Percentiles rank a stretch among this genome's conserved stretches.
Evolutionary conservation across 37 sponge, comb jelly and placozoan species (phyloP).

Genomic region (Diacarnus erythraeanus): DNA sequence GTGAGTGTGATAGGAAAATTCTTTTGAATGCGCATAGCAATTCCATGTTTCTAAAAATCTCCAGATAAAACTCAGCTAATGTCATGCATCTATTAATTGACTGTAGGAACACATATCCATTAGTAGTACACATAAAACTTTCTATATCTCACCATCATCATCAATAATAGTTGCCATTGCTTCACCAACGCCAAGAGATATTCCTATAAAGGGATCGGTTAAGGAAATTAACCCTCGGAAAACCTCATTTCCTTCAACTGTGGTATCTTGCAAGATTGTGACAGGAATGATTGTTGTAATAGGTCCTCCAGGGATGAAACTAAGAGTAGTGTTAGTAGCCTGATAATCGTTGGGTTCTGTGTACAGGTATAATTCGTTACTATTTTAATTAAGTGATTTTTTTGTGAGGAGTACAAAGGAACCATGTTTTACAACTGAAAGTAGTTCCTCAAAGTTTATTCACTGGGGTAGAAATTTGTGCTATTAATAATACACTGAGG

Average conservation of each 20-base stretch:
- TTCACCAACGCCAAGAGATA: background rate
- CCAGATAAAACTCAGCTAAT: no score
- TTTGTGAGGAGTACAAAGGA: no score
- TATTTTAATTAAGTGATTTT: no score
- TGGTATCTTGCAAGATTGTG: background rate
- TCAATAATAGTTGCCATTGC: background rate
- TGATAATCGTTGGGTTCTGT: background rate
- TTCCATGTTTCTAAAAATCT: no score
- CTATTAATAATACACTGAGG: no score
- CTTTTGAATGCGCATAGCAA: no score
- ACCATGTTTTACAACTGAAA: no score
- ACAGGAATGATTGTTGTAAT: background rate
- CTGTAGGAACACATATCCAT: no score
- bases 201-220: background rate
- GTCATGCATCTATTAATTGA: no score
- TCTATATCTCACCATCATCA: background rate
- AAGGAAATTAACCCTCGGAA: background rate
- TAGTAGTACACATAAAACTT: background rate
- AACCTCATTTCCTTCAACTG: background rate
- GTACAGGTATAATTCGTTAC: no score
- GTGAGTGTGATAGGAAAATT: no score
- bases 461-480: background rate
- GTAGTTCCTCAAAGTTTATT: background rate
- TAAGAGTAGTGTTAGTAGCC: background rate
- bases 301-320: background rate